phyloP scores from a whole-genome alignment of 2,113 vertebrate species.

The Enhydra lutris region DNA sequence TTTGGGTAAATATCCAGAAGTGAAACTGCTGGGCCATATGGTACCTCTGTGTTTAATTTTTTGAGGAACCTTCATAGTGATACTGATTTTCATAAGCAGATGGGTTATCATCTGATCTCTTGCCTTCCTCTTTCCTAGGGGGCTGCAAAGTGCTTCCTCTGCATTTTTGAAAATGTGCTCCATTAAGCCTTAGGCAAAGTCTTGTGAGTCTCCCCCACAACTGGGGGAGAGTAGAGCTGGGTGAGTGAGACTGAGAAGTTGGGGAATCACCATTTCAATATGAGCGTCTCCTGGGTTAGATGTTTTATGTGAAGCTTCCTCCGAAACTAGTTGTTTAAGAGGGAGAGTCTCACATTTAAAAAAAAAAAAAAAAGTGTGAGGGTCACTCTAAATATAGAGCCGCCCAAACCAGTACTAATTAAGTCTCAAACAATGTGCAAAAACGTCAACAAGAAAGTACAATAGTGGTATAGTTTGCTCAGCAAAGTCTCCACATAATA shows the following conservation, averaged over 20 bases:
- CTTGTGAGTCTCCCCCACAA: background rate
- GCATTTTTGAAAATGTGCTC: background rate
- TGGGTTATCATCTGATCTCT: background rate
- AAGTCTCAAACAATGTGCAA: background rate
- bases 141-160: background rate
- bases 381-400: background rate
- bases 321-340: background rate
- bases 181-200: background rate
- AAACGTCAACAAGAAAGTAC: background rate
- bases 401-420: background rate
- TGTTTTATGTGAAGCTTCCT: background rate
- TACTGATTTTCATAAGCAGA: background rate
- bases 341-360: background rate
- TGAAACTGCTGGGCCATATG: background rate
- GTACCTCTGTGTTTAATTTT: background rate
- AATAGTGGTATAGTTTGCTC: background rate
- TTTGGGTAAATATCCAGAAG: background rate
- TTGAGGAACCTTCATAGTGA: background rate
- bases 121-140: background rate
- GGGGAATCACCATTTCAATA: rapidly evolving
- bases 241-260: rapidly evolving
- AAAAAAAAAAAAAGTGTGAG: background rate
- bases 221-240: too few species aligned
- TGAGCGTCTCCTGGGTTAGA: background rate
- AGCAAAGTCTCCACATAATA: background rate